phyloP scores from a whole-genome alignment of 2,888 invertebrate genomes.

The Notodonta dromedarius region DNA sequence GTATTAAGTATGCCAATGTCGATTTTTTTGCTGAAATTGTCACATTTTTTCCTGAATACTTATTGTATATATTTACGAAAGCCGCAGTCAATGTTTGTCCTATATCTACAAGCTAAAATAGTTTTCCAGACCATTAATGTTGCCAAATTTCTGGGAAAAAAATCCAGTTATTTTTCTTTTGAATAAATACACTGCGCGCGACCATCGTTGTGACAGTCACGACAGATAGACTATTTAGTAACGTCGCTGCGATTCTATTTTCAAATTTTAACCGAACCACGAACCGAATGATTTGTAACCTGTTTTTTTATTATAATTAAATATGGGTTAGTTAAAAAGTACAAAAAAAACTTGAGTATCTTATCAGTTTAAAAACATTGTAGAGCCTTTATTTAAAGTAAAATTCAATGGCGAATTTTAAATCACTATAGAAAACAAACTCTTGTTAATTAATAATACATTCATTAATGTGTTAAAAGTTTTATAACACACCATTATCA shows the following conservation, averaged over 20 bases:
- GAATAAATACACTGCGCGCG: constrained; percentile 16
- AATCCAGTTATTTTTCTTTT: constrained; percentile 9
- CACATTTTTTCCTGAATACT: too few species aligned
- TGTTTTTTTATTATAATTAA: background rate
- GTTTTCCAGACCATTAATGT: constrained; percentile 17
- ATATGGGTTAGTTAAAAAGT: too few species aligned
- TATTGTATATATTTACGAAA: constrained; percentile 16
- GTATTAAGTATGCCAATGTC: background rate
- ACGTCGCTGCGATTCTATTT: constrained; percentile 22
- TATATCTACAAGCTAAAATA: constrained; percentile 31
- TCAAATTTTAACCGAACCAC: constrained; percentile 5
- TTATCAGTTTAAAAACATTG: too few species aligned
- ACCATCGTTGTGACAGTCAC: constrained; percentile 15
- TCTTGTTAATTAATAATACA: too few species aligned
- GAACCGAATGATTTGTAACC: background rate
- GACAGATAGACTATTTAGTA: constrained; percentile 22
- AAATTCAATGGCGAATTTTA: too few species aligned
- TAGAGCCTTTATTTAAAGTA: too few species aligned
- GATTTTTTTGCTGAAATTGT: background rate
- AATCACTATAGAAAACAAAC: too few species aligned
- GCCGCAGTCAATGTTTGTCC: constrained; percentile 16
- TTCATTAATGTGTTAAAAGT: too few species aligned
- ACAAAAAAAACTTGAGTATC: too few species aligned
- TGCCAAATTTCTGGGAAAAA: constrained; percentile 21
- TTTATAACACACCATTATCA: too few species aligned